Evolutionary conservation across 1,140 invertebrate species (phyloP).

Genomic region (Lucilia sericata): DNA sequence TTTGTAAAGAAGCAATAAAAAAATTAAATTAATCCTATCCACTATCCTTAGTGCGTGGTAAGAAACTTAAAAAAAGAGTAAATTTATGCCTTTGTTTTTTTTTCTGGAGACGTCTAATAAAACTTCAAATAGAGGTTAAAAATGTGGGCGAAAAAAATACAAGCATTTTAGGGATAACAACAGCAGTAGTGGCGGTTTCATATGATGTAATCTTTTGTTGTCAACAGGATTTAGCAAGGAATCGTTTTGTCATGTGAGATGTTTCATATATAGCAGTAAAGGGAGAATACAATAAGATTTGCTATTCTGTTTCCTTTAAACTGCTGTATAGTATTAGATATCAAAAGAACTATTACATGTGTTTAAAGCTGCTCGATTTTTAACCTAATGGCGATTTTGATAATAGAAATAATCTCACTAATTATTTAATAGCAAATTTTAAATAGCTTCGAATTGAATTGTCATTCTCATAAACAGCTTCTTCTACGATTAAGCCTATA

Average conservation of each 20-base stretch:
- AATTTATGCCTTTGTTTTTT: not conserved
- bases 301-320: too few species aligned
- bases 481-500: too few species aligned
- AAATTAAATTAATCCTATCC: not conserved
- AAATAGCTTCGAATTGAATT: too few species aligned
- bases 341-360: too few species aligned
- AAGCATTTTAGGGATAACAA: not conserved
- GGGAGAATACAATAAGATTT: too few species aligned
- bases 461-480: too few species aligned
- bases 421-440: too few species aligned
- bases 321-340: too few species aligned
- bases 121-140: not conserved
- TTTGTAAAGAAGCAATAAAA: not conserved
- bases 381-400: too few species aligned
- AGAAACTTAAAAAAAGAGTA: not conserved
- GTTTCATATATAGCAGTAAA: too few species aligned
- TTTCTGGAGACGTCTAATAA: not conserved
- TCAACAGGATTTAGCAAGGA: not conserved
- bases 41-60: not conserved
- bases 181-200: not conserved
- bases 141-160: not conserved
- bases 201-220: slow-evolving; percentile 3
- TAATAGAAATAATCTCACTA: too few species aligned
- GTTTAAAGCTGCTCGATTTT: too few species aligned
- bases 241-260: not conserved